Conservation (phyloP, 2,113 vertebrate species). For the Strix uralensis region DNA sequence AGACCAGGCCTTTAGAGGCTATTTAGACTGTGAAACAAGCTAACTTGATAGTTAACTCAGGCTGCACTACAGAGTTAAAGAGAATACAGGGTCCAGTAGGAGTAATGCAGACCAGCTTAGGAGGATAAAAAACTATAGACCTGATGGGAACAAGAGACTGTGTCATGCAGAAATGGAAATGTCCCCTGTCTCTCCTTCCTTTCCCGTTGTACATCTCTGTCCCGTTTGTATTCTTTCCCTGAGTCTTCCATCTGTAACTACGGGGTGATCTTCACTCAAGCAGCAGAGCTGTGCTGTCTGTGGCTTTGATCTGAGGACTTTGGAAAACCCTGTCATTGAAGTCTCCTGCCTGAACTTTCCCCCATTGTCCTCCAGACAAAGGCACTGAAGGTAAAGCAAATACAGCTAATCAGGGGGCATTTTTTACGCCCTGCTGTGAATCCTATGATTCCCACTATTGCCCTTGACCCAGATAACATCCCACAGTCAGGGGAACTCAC, state of each 20-base stretch:
- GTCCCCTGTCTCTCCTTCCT: fast-evolving
- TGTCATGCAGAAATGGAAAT: neutral
- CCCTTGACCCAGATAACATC: neutral
- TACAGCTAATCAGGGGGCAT: neutral
- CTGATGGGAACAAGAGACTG: neutral
- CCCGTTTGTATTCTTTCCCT: neutral
- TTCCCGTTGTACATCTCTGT: neutral
- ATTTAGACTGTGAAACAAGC: neutral
- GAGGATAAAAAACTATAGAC: neutral
- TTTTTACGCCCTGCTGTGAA: neutral
- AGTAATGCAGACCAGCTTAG: neutral
- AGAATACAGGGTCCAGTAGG: neutral
- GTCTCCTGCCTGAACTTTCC: neutral
- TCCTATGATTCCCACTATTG: neutral
- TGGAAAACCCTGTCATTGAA: neutral
- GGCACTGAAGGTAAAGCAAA: neutral
- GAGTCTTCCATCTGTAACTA: neutral
- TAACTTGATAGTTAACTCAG: neutral
- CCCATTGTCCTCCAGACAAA: neutral
- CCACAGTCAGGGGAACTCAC: neutral
- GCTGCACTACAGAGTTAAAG: neutral
- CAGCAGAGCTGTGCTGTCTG: neutral
- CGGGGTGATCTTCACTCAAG: neutral
- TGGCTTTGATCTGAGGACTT: neutral
- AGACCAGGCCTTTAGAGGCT: neutral